Conservation (phyloP, 92 coral and sea anemone genomes). For the Pocillopora meandrina region DNA sequence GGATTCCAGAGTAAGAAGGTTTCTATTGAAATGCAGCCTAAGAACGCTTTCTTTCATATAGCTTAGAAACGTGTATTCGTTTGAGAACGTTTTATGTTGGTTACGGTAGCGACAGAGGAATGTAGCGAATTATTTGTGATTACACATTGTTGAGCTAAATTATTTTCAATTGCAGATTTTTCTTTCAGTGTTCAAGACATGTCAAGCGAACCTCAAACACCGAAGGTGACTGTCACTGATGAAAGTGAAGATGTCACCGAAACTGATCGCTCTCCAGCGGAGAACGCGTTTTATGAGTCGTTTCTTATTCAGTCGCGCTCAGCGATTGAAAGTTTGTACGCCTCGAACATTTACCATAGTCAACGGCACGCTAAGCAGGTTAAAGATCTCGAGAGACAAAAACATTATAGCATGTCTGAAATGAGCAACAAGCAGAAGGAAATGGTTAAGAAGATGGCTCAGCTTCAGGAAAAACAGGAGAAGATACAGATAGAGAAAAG, state of each 20-base stretch:
- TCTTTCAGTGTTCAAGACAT: slow-evolving; percentile 20
- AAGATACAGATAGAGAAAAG: slow-evolving; percentile 61
- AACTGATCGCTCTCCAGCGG: slow-evolving; percentile 81
- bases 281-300: slow-evolving; percentile 94
- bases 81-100: not conserved
- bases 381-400: slow-evolving; percentile 71
- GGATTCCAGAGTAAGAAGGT: not conserved
- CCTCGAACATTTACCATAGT: slow-evolving; percentile 91
- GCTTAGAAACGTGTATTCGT: not conserved
- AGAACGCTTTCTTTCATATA: not conserved
- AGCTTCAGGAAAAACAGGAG: slow-evolving; percentile 78
- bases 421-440: slow-evolving; percentile 84
- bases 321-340: slow-evolving; percentile 87
- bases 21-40: not conserved
- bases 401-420: slow-evolving; percentile 59
- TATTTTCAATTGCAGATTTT: slow-evolving; percentile 23
- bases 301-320: slow-evolving; percentile 92
- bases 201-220: slow-evolving; percentile 58
- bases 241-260: slow-evolving; percentile 74
- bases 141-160: slow-evolving; percentile 27
- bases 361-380: slow-evolving; percentile 87
- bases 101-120: slow-evolving; percentile 45
- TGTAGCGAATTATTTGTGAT: slow-evolving; percentile 35
- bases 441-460: slow-evolving; percentile 77
- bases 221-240: slow-evolving; percentile 62